These are phyloP conservation scores for Harpegnathos saltator DNA, from an alignment of 1,140 invertebrate genomes.

Conservation along the genomic window DNA sequence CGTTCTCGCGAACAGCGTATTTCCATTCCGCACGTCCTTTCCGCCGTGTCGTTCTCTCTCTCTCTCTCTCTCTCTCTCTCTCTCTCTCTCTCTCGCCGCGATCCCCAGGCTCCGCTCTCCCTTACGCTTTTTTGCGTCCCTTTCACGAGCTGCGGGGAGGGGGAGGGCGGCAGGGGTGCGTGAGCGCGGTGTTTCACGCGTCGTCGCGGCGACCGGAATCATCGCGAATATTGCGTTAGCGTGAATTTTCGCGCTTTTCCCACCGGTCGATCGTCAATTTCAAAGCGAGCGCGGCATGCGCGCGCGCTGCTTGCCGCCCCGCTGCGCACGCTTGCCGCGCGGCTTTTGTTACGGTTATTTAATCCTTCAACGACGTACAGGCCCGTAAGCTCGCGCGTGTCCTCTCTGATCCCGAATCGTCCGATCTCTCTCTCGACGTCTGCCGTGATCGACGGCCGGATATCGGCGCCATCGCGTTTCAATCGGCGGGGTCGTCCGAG, in stretches of 20 bases:
- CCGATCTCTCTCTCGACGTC: no score
- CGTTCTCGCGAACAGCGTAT: constrained; percentile 57
- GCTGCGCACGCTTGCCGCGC: background rate
- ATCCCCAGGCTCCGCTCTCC: background rate
- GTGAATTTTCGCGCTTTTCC: constrained; percentile 47
- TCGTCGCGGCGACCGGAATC: constrained; percentile 36
- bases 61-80: constrained; percentile 3
- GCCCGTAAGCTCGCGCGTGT: no score
- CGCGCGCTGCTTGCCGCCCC: background rate
- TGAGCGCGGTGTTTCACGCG: constrained; percentile 43
- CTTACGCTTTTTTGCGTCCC: constrained; percentile 51
- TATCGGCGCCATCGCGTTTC: no score
- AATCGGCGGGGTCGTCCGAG: no score
- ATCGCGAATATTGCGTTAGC: constrained; percentile 54
- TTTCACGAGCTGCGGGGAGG: constrained; percentile 21
- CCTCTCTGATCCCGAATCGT: no score
- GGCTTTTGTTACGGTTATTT: background rate
- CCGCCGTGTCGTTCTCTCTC: constrained; percentile 28
- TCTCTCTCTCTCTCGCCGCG: background rate
- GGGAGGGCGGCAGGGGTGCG: background rate
- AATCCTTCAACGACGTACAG: background rate
- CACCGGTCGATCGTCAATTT: constrained; percentile 50
- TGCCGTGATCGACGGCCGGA: no score
- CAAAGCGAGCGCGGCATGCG: constrained; percentile 6
- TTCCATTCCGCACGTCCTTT: constrained; percentile 54